These are phyloP conservation scores for Rhinella marina DNA, from an alignment of 2,797 vertebrate species.

Conservation along the genomic window DNA sequence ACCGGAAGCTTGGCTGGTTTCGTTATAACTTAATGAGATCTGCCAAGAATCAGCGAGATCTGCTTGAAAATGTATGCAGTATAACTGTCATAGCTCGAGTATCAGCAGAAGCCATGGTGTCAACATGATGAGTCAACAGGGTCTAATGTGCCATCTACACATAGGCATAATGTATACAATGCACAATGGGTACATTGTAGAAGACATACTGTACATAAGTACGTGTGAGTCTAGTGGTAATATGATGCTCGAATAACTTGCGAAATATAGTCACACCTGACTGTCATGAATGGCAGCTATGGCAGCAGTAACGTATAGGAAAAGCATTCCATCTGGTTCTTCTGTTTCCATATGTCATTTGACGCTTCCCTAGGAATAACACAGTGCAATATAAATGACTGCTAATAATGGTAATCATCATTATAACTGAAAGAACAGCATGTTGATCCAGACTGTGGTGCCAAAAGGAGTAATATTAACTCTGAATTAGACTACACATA, in stretches of 20 bases:
- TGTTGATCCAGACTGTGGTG: constrained; percentile 34
- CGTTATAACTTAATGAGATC: too few relatives aligned
- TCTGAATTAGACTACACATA: background rate
- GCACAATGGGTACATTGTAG: too few relatives aligned
- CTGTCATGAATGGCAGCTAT: constrained; percentile 12
- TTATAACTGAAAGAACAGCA: constrained; percentile 29
- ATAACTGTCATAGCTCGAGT: too few relatives aligned
- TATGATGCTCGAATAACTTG: background rate
- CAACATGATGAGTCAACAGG: too few relatives aligned
- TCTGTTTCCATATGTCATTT: constrained; percentile 31
- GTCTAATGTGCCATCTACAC: background rate
- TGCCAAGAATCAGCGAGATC: too few relatives aligned
- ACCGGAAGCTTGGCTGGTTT: too few relatives aligned
- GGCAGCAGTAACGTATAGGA: background rate
- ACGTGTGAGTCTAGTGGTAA: background rate
- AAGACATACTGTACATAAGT: too few relatives aligned
- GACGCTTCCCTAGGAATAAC: constrained; percentile 30
- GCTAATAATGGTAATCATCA: constrained; percentile 51
- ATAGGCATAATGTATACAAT: too few relatives aligned
- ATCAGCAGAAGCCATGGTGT: too few relatives aligned
- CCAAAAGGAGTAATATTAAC: constrained; percentile 22
- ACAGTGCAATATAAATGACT: constrained; percentile 37
- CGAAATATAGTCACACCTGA: background rate
- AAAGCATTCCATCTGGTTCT: constrained; percentile 39
- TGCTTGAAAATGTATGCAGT: too few relatives aligned